A percentile compares a stretch with the other conserved stretches of the same genome.
phyloP scores from a whole-genome alignment of 2,113 vertebrate genomes.

The Ammospiza caudacuta region DNA sequence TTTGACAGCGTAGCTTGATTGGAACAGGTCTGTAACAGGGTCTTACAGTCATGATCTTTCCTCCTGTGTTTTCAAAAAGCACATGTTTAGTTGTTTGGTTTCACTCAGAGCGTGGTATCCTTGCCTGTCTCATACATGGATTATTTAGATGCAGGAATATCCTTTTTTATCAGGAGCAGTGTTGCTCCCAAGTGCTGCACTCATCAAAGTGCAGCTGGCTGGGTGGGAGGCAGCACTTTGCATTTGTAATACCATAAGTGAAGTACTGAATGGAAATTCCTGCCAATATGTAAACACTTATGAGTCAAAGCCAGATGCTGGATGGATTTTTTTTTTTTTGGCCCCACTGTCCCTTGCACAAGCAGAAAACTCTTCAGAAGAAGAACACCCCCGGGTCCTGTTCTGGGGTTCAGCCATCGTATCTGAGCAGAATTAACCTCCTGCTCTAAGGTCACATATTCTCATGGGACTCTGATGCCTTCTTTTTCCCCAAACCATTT shows the following conservation, averaged over 20 bases:
- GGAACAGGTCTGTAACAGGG: not conserved
- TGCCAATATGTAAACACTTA: not conserved
- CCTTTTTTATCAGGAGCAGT: not conserved
- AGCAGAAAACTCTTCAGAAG: not conserved
- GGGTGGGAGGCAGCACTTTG: constrained; percentile 20
- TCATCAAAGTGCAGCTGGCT: constrained; percentile 1
- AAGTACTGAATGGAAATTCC: not conserved
- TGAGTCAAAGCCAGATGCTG: not conserved
- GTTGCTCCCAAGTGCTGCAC: not conserved
- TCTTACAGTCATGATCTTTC: not conserved
- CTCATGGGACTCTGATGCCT: not conserved
- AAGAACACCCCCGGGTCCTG: accelerated
- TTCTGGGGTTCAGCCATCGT: not conserved
- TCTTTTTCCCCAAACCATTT: not conserved
- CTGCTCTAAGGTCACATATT: not conserved
- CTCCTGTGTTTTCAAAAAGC: not conserved
- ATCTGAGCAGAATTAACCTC: not conserved
- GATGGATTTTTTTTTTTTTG: not conserved
- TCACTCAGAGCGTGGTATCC: not conserved
- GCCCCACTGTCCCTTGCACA: not conserved
- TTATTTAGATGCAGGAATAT: not conserved
- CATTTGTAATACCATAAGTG: not conserved
- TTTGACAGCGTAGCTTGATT: not conserved
- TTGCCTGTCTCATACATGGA: not conserved
- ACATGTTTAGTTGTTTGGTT: not conserved